A percentile compares a stretch with the other conserved stretches of the same genome.
Conservation (phyloP, 2,888 invertebrate genomes). For the Limnephilus marmoratus region DNA sequence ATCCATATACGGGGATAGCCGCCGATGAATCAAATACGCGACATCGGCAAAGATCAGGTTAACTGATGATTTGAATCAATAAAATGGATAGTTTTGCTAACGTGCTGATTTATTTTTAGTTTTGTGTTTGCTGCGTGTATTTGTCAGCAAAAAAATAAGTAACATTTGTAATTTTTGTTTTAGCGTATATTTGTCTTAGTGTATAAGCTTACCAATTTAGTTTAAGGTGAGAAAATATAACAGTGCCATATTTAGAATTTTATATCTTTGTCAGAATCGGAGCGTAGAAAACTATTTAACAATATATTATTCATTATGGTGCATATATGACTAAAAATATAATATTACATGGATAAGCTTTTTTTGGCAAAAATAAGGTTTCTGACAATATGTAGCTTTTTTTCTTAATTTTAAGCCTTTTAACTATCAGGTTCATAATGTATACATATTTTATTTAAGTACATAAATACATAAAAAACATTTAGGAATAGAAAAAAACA, state of each 20-base stretch:
- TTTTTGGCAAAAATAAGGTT: constrained; percentile 62
- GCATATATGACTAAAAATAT: constrained; percentile 54
- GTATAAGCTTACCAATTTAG: constrained; percentile 46
- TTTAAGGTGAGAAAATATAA: constrained; percentile 57
- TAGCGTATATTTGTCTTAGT: constrained; percentile 46
- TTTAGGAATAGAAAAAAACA: constrained; percentile 11
- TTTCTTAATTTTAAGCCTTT: constrained; percentile 35
- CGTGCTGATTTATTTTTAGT: neutral
- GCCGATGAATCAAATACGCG: too few relatives aligned
- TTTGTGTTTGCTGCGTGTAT: neutral
- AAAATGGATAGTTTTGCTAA: neutral
- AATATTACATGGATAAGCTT: constrained; percentile 47
- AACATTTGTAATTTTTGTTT: neutral
- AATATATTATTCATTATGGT: constrained; percentile 57
- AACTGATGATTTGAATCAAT: neutral
- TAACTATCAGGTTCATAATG: constrained; percentile 15
- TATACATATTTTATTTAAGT: constrained; percentile 38
- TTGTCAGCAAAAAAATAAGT: neutral
- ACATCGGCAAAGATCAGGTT: too few relatives aligned
- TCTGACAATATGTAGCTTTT: constrained; percentile 31
- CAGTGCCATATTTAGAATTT: constrained; percentile 51
- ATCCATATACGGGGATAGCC: too few relatives aligned
- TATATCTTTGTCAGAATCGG: constrained; percentile 50
- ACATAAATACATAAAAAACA: constrained; percentile 29
- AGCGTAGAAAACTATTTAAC: constrained; percentile 64